Evolutionary conservation across 2,113 vertebrate genomes (phyloP).

Genomic region (Emydura subglobosa): DNA sequence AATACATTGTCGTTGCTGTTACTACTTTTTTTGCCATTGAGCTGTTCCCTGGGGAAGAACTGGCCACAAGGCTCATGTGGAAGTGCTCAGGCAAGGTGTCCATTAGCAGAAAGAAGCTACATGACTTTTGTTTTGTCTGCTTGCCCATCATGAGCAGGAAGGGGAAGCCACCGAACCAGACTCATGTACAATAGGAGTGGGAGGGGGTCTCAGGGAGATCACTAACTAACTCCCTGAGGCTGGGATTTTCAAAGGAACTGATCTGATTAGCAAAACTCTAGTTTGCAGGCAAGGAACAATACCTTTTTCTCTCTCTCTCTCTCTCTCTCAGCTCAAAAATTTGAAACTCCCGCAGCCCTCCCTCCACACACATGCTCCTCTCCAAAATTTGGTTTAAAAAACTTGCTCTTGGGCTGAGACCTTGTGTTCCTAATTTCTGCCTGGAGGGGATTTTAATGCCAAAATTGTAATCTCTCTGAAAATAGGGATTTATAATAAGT

Average conservation of each 20-base stretch:
- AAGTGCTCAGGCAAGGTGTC: accelerated
- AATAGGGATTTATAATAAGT: background rate
- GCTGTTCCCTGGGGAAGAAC: accelerated
- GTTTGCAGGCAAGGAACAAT: background rate
- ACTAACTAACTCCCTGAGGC: background rate
- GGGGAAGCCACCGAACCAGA: accelerated
- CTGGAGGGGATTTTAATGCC: accelerated
- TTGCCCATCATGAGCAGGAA: background rate
- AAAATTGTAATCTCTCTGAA: background rate
- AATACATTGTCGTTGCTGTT: background rate
- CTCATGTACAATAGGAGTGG: accelerated
- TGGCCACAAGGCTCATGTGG: background rate
- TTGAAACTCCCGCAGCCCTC: background rate
- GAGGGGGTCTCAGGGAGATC: background rate
- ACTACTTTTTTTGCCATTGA: background rate
- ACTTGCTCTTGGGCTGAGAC: background rate
- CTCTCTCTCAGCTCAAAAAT: accelerated
- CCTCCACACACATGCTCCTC: background rate
- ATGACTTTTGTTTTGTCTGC: background rate
- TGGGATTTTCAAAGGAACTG: background rate
- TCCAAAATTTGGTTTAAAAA: background rate
- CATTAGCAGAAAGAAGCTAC: background rate
- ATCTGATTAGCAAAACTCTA: background rate
- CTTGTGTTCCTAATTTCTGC: background rate
- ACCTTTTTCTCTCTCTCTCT: background rate